A percentile compares a stretch with the other conserved stretches of the same genome.
Evolutionary conservation across 2,113 vertebrate species (phyloP).

Genomic region (Chrysochloris asiatica): DNA sequence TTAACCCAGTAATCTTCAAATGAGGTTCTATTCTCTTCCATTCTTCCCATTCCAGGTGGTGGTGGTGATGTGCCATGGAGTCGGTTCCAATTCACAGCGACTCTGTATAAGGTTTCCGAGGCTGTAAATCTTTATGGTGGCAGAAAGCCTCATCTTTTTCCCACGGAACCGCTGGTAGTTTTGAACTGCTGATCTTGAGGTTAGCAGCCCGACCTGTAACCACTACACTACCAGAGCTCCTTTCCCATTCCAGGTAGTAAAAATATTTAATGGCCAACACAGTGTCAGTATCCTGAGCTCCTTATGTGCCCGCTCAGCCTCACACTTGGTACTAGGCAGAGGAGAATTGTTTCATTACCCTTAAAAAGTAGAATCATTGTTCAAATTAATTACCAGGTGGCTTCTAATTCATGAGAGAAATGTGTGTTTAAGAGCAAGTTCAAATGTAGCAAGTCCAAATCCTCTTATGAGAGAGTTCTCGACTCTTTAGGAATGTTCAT

Average conservation of each 20-base stretch:
- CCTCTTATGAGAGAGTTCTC: conserved; percentile 33
- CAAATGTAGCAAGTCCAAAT: neutral
- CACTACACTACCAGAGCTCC: too few relatives aligned
- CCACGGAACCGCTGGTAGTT: too few relatives aligned
- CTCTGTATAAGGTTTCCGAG: too few relatives aligned
- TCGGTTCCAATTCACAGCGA: too few relatives aligned
- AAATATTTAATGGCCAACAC: neutral
- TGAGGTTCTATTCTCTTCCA: neutral
- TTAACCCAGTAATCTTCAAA: conserved; percentile 37
- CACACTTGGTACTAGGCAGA: neutral
- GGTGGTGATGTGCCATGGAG: too few relatives aligned
- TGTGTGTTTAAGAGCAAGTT: conserved; percentile 48
- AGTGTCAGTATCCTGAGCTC: neutral
- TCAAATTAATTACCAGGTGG: neutral
- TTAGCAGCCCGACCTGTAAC: too few relatives aligned
- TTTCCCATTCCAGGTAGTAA: conserved; percentile 11
- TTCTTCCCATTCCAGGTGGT: conserved; percentile 10
- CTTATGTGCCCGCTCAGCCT: neutral
- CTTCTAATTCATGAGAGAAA: conserved; percentile 29
- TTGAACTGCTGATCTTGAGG: too few relatives aligned
- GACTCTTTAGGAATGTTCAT: neutral
- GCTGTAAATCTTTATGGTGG: too few relatives aligned
- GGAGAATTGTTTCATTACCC: neutral
- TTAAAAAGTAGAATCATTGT: conserved; percentile 6
- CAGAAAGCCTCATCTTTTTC: too few relatives aligned